Percentiles rank a stretch among this genome's conserved stretches.
phyloP scores from a whole-genome alignment of 2,797 vertebrate species.

The Gouania willdenowi region DNA sequence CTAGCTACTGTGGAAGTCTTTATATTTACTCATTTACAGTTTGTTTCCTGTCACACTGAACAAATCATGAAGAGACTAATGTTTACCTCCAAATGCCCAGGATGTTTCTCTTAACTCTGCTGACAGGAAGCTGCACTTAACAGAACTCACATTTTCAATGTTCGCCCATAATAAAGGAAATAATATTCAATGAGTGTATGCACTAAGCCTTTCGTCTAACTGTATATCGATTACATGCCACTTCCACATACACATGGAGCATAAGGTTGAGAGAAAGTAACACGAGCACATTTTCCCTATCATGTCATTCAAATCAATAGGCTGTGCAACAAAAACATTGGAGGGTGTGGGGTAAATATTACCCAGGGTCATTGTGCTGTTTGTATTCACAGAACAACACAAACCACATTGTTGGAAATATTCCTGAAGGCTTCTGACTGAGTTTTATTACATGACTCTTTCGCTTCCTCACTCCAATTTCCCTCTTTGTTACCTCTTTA shows the following conservation, averaged over 20 bases:
- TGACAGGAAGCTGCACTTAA: no score
- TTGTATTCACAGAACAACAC: background rate
- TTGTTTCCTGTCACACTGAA: background rate
- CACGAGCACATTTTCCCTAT: background rate
- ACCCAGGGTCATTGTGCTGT: background rate
- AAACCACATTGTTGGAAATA: background rate
- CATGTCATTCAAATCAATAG: background rate
- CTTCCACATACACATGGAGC: no score
- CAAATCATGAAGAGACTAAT: background rate
- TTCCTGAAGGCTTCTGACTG: no score
- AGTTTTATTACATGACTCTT: no score
- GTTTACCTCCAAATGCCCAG: background rate
- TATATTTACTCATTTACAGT: conserved; percentile 3
- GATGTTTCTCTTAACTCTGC: no score
- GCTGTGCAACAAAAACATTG: background rate
- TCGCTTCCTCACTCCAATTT: no score
- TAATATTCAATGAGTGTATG: no score
- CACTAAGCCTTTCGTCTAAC: no score
- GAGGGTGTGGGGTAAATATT: background rate
- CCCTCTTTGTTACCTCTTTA: background rate
- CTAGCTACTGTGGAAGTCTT: background rate
- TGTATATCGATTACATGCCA: no score
- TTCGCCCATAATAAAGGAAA: no score
- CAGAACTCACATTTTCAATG: no score
- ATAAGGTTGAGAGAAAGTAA: background rate